Conservation (phyloP, 2,113 vertebrate genomes). For the Onychostoma macrolepis region DNA sequence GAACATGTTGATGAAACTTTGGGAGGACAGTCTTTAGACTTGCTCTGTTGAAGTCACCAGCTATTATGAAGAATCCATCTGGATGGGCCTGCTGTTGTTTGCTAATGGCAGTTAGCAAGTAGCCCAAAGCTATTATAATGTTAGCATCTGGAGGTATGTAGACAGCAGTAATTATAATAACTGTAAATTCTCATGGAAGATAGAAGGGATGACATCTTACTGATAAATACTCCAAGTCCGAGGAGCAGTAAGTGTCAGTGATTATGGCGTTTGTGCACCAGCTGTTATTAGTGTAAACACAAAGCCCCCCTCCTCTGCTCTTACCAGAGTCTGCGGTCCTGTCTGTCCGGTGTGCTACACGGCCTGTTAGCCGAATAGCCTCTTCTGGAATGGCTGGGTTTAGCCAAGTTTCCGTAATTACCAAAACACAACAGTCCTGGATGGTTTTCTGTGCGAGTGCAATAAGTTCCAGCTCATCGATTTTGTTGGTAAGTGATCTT, state of each 20-base stretch:
- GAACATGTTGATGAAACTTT: background rate
- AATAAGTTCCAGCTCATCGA: background rate
- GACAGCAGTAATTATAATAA: background rate
- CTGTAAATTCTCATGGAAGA: background rate
- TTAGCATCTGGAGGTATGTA: background rate
- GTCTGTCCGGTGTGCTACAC: no score
- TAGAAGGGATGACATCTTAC: background rate
- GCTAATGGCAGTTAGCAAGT: background rate
- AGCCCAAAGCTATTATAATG: background rate
- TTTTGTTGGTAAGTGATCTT: background rate
- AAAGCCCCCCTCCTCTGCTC: background rate
- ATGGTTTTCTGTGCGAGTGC: background rate
- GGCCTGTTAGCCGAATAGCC: slow-evolving; percentile 9
- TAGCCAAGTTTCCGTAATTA: slow-evolving; percentile 33
- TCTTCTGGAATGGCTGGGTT: no score
- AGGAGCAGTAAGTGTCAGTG: background rate
- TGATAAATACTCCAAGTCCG: background rate
- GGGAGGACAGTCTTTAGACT: background rate
- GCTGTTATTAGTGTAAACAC: background rate
- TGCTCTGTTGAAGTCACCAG: background rate
- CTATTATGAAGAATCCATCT: background rate
- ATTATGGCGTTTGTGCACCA: background rate
- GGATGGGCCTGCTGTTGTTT: background rate
- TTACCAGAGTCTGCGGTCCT: background rate
- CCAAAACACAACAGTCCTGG: background rate